Conservation (phyloP, 2,888 invertebrate genomes). For the Camponotus fellah region DNA sequence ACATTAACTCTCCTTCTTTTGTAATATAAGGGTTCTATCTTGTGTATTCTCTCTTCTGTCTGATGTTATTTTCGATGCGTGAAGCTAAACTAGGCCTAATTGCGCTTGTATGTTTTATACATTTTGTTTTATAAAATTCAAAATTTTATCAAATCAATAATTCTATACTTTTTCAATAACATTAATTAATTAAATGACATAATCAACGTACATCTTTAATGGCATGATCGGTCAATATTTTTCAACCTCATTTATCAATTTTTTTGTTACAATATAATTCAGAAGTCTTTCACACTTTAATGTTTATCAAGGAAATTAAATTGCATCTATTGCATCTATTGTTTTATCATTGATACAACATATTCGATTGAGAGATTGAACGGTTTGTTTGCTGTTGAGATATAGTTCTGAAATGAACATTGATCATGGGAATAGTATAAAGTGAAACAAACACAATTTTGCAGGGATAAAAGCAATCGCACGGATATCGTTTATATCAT, state of each 20-base stretch:
- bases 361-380: neutral
- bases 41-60: too few relatives aligned
- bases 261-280: neutral
- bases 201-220: neutral
- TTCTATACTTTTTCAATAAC: neutral
- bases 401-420: constrained; percentile 6
- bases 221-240: neutral
- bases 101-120: neutral
- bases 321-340: neutral
- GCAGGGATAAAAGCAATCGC: constrained; percentile 45
- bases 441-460: constrained; percentile 15
- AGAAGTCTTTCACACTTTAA: neutral
- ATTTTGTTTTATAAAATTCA: neutral
- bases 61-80: neutral
- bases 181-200: neutral
- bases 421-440: constrained; percentile 26
- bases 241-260: neutral
- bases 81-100: neutral
- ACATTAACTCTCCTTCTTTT: neutral
- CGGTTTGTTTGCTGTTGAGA: constrained; percentile 21
- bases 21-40: neutral
- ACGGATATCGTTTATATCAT: constrained; percentile 54
- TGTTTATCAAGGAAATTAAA: neutral
- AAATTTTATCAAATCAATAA: too few relatives aligned
- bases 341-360: neutral